phyloP scores from a whole-genome alignment of 2,888 invertebrate species.

The Athripsodes cinereus region DNA sequence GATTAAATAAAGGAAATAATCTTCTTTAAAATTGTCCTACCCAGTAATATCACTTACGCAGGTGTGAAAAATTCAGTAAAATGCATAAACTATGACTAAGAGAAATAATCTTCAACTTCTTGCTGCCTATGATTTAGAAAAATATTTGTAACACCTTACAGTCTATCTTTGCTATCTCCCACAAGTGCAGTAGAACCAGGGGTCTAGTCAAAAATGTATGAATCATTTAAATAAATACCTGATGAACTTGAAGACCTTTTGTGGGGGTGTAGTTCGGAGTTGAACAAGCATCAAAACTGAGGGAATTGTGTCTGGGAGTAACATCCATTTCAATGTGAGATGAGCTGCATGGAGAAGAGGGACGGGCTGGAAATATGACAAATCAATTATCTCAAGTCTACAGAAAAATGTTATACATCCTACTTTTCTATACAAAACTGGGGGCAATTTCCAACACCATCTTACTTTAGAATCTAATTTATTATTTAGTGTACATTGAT shows the following conservation, averaged over 20 bases:
- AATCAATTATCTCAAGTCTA: constrained; percentile 2
- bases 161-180: too few species aligned
- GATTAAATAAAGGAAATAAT: too few species aligned
- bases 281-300: constrained; percentile 48
- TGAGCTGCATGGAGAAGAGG: constrained; percentile 41
- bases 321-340: constrained; percentile 55
- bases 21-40: too few species aligned
- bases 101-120: too few species aligned
- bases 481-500: neutral
- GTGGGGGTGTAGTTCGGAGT: constrained; percentile 52
- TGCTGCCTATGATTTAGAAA: too few species aligned
- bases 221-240: constrained; percentile 38
- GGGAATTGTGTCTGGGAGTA: constrained; percentile 52
- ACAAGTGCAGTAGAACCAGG: too few species aligned
- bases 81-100: too few species aligned
- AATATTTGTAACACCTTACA: too few species aligned
- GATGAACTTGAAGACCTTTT: constrained; percentile 58
- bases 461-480: neutral
- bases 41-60: too few species aligned
- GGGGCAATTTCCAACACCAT: neutral
- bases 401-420: neutral
- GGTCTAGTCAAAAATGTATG: too few species aligned
- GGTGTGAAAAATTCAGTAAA: too few species aligned
- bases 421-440: neutral
- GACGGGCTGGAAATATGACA: constrained; percentile 41